Conservation (phyloP, 2,797 vertebrate species). For the Diplodus puntazzo region DNA sequence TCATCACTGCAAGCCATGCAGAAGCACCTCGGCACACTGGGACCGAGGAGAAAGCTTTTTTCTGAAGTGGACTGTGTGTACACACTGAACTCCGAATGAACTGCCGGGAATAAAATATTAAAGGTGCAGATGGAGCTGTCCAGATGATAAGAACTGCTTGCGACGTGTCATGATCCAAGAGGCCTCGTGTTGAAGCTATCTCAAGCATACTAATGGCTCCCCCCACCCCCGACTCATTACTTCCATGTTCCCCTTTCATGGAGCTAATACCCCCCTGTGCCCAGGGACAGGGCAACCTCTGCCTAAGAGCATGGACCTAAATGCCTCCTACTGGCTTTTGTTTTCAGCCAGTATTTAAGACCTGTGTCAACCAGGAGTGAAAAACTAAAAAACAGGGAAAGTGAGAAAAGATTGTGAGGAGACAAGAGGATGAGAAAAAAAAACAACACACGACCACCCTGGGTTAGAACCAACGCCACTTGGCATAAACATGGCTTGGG, state of each 20-base stretch:
- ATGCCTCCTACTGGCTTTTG: conserved; percentile 68
- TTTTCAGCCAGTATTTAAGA: conserved; percentile 59
- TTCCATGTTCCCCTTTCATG: conserved; percentile 93
- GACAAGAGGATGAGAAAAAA: conserved; percentile 36
- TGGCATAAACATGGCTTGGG: conserved; percentile 47
- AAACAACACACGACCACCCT: conserved; percentile 42
- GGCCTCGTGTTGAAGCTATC: conserved; percentile 93
- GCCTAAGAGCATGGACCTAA: conserved; percentile 80
- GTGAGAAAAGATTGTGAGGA: background rate
- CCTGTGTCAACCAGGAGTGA: conserved; percentile 33
- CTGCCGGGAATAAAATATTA: conserved; percentile 97
- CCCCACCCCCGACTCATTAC: conserved; percentile 91
- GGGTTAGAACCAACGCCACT: conserved; percentile 56
- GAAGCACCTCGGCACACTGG: conserved; percentile 91
- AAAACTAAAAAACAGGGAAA: conserved; percentile 12
- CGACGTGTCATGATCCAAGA: conserved; percentile 97
- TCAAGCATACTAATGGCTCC: conserved; percentile 96
- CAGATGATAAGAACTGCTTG: conserved; percentile 96
- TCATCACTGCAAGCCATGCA: conserved; percentile 94
- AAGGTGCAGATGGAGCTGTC: conserved; percentile 99
- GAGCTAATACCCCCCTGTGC: conserved; percentile 93
- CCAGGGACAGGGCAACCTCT: conserved; percentile 85
- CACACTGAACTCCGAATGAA: conserved; percentile 97
- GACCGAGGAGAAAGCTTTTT: conserved; percentile 92
- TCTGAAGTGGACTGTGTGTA: conserved; percentile 84